A percentile compares a stretch with the other conserved stretches of the same genome.
These are phyloP conservation scores for Rhopalosiphum padi DNA, from an alignment of 1,140 invertebrate species.

Conservation along the genomic window DNA sequence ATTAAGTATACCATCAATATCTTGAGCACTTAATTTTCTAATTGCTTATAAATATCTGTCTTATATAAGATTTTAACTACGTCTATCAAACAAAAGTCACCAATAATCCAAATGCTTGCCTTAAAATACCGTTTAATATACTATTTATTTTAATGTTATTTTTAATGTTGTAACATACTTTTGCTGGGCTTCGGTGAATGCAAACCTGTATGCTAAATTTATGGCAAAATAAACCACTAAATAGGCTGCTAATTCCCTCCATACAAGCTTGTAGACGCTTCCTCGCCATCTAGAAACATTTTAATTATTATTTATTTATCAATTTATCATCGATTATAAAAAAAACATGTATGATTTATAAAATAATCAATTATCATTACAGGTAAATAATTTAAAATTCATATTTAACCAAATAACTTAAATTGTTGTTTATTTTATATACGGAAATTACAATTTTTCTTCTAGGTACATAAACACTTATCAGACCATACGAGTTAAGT, in stretches of 20 bases:
- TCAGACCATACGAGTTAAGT: background rate
- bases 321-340: background rate
- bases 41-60: background rate
- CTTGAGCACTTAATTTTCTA: background rate
- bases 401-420: background rate
- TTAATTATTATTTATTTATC: constrained; percentile 22
- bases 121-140: background rate
- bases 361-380: background rate
- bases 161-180: constrained; percentile 69
- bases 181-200: constrained; percentile 80
- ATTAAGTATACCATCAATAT: background rate
- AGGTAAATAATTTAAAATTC: background rate
- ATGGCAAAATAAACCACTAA: constrained; percentile 85
- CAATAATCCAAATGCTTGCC: background rate
- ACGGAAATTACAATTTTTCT: background rate
- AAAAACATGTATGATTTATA: background rate
- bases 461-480: background rate
- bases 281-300: constrained; percentile 86
- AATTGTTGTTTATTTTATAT: background rate
- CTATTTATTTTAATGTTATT: constrained; percentile 3
- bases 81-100: background rate
- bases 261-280: constrained; percentile 97
- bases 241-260: constrained; percentile 91
- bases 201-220: constrained; percentile 87
- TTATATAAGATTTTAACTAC: background rate